Evolutionary conservation across 2,888 invertebrate species (phyloP).

Genomic region (Leptinotarsa tumamoca): DNA sequence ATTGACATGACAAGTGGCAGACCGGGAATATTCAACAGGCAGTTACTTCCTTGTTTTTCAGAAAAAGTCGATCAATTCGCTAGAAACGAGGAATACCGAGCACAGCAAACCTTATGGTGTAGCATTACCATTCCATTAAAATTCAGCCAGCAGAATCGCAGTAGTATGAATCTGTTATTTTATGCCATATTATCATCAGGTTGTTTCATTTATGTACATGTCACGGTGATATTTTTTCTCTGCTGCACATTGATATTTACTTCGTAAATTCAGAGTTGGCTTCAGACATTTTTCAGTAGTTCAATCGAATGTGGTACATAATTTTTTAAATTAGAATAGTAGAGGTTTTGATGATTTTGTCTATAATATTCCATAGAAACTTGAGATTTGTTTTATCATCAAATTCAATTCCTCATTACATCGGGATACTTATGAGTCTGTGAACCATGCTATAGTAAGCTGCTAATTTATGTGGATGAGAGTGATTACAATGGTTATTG

Average conservation of each 20-base stretch:
- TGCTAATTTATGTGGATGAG: no score
- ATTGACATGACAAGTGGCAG: neutral
- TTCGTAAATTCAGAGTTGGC: conserved; percentile 30
- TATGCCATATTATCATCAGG: conserved; percentile 44
- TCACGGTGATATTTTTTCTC: conserved; percentile 44
- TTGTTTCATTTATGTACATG: conserved; percentile 47
- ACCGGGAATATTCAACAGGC: conserved; percentile 12
- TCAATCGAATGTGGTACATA: no score
- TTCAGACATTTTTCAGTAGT: neutral
- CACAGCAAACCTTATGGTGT: conserved; percentile 36
- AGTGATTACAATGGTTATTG: no score
- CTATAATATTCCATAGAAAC: neutral
- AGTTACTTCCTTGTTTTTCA: conserved; percentile 30
- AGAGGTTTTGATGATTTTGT: neutral
- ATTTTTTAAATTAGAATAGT: no score
- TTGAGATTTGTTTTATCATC: neutral
- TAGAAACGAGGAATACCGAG: conserved; percentile 28
- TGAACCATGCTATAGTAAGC: no score
- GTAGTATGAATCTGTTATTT: conserved; percentile 44
- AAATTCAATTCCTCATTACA: no score
- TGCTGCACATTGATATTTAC: conserved; percentile 48
- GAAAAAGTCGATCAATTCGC: conserved; percentile 33
- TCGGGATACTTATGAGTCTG: no score
- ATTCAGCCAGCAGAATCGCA: conserved; percentile 42
- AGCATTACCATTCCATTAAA: conserved; percentile 45